Evolutionary conservation across 35 echinoderm and acorn worm genomes (phyloP).

Genomic region (Apostichopus californicus): DNA sequence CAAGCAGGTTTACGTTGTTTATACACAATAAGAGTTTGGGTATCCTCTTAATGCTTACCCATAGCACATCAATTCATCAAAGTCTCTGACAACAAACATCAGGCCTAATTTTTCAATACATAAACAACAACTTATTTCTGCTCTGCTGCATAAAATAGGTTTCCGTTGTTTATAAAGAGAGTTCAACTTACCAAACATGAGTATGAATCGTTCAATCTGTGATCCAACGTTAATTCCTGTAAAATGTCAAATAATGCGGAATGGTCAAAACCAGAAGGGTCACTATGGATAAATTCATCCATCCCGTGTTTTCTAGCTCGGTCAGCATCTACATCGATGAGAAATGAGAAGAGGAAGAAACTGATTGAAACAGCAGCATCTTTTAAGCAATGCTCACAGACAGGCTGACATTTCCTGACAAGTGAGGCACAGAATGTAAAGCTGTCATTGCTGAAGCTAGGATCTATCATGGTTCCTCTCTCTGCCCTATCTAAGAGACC

Average conservation of each 20-base stretch:
- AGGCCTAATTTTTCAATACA: no score
- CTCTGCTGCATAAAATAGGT: no score
- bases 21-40: no score
- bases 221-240: slow-evolving; percentile 92
- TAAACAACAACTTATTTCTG: no score
- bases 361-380: background rate
- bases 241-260: slow-evolving; percentile 80
- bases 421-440: slow-evolving; percentile 98
- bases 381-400: slow-evolving; percentile 64
- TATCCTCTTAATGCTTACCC: no score
- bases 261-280: slow-evolving; percentile 88
- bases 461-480: slow-evolving; percentile 95
- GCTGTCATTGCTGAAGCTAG: slow-evolving; percentile 93
- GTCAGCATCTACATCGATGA: slow-evolving; percentile 79
- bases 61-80: no score
- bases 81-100: no score
- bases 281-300: slow-evolving; percentile 97
- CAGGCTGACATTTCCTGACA: slow-evolving; percentile 20
- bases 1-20: no score
- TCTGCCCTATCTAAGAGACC: slow-evolving; percentile 93
- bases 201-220: slow-evolving; percentile 97
- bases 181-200: slow-evolving; percentile 88
- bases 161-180: no score
- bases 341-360: background rate
- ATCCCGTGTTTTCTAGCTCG: slow-evolving; percentile 93